A percentile compares a stretch with the other conserved stretches of the same genome.
Evolutionary conservation across 2,888 invertebrate genomes (phyloP).

Genomic region (Bugula neritina): DNA sequence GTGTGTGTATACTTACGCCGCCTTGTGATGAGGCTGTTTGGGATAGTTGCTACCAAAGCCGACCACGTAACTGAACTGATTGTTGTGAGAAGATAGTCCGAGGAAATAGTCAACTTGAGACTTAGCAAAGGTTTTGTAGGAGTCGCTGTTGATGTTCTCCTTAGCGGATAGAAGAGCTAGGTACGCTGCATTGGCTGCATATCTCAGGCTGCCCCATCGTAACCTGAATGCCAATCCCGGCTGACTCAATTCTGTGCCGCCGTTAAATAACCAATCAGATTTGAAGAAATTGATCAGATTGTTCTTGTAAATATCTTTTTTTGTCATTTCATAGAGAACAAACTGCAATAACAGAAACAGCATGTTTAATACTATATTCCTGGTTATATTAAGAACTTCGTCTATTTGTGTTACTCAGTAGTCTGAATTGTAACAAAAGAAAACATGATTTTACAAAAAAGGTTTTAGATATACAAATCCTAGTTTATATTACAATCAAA

Average conservation of each 20-base stretch:
- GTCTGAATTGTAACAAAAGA: no score
- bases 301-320: constrained; percentile 33
- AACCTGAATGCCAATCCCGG: not conserved
- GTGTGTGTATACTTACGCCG: constrained; percentile 37
- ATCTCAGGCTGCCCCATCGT: not conserved
- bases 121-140: not conserved
- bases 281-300: constrained; percentile 35
- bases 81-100: constrained; percentile 31
- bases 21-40: constrained; percentile 38
- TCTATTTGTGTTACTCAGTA: no score
- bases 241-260: not conserved
- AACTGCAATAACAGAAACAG: constrained; percentile 33
- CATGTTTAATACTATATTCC: no score
- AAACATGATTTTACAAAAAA: no score
- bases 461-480: no score
- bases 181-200: constrained; percentile 17
- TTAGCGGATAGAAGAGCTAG: constrained; percentile 22
- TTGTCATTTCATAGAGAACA: constrained; percentile 36
- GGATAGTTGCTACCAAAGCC: constrained; percentile 42
- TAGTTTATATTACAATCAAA: no score
- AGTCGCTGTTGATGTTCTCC: not conserved
- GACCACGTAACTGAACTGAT: constrained; percentile 37
- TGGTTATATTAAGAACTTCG: no score
- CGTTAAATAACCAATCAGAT: not conserved
- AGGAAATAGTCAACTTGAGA: constrained; percentile 18